Evolutionary conservation across 2,113 vertebrate genomes (phyloP).

Genomic region (Odobenus rosmarus): DNA sequence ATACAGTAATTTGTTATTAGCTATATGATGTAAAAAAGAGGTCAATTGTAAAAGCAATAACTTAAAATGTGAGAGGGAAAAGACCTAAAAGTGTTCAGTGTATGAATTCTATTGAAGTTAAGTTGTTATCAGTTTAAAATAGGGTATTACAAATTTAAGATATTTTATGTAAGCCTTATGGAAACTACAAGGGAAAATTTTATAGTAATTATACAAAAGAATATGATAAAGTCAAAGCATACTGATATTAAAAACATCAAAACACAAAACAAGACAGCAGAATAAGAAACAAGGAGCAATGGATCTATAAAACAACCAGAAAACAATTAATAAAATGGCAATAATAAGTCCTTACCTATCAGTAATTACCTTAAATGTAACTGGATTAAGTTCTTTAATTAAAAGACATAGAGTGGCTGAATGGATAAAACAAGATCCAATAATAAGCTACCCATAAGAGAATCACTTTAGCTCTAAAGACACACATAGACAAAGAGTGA

Average conservation of each 20-base stretch:
- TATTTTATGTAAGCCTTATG: neutral
- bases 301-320: neutral
- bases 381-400: neutral
- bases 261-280: neutral
- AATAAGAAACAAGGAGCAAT: neutral
- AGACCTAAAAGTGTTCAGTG: neutral
- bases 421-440: neutral
- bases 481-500: neutral
- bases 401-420: neutral
- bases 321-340: neutral
- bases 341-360: neutral
- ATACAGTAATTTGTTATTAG: neutral
- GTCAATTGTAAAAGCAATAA: neutral
- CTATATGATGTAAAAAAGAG: neutral
- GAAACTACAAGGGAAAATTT: neutral
- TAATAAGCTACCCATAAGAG: neutral
- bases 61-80: neutral
- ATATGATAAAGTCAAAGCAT: neutral
- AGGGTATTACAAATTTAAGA: neutral
- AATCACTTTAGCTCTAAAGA: neutral
- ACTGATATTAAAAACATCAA: neutral
- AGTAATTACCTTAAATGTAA: neutral
- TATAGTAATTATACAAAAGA: neutral
- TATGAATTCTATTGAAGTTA: neutral
- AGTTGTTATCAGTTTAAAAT: neutral